Conservation (phyloP, 2,888 invertebrate species). For the Frankliniella intonsa region DNA sequence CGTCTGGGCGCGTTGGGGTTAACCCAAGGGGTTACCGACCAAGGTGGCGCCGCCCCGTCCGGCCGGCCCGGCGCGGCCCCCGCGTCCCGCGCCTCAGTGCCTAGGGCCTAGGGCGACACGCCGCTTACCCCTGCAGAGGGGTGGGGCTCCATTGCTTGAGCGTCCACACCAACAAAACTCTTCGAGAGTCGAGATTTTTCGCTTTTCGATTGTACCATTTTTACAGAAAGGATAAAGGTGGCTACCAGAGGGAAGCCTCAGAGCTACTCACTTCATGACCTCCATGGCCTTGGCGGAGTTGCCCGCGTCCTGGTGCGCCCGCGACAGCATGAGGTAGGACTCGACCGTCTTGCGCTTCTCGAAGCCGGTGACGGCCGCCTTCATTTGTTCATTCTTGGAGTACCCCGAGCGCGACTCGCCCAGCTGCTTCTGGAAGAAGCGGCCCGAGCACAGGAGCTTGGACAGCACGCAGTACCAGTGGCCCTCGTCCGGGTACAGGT, state of each 20-base stretch:
- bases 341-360: background rate
- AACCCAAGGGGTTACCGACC: background rate
- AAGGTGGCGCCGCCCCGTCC: background rate
- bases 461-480: background rate
- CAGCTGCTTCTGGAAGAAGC: background rate
- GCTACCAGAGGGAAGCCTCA: background rate
- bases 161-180: no score
- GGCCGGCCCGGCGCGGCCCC: background rate
- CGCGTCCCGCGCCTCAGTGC: background rate
- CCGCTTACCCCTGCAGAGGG: no score
- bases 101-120: no score
- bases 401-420: background rate
- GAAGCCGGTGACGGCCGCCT: background rate
- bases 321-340: background rate
- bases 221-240: no score
- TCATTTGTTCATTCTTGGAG: background rate
- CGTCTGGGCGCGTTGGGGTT: background rate
- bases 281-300: background rate
- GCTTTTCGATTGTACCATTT: no score
- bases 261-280: background rate
- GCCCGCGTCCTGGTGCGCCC: background rate
- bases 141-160: background rate
- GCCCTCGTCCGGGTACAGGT: background rate
- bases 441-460: background rate
- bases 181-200: background rate